These are phyloP conservation scores for Triplophysa yarkandensis DNA, from an alignment of 2,797 vertebrate species.

Conservation along the genomic window DNA sequence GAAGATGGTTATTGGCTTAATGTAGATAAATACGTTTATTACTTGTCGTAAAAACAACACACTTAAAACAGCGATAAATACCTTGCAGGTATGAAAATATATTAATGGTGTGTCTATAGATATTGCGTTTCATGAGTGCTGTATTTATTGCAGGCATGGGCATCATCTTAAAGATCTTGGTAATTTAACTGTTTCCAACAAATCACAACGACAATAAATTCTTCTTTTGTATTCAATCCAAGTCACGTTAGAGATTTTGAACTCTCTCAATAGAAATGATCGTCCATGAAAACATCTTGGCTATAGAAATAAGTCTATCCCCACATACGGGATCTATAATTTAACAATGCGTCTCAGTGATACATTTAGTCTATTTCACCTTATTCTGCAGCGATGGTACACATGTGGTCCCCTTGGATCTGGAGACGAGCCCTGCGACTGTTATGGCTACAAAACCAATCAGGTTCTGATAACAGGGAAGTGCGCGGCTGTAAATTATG, in stretches of 20 bases:
- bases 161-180: not conserved
- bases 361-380: not conserved
- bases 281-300: not conserved
- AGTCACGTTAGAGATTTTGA: not conserved
- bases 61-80: not conserved
- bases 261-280: not conserved
- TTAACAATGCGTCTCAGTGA: not conserved
- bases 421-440: conserved; percentile 14
- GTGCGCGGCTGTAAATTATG: conserved; percentile 34
- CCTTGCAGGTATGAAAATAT: not conserved
- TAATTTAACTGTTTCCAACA: conserved; percentile 1
- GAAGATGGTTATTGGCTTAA: not conserved
- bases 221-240: too few relatives aligned
- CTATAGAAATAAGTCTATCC: conserved; percentile 1
- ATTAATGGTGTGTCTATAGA: not conserved
- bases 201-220: not conserved
- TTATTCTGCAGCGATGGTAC: conserved; percentile 29
- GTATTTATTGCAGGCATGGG: not conserved
- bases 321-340: not conserved
- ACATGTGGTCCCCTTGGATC: conserved; percentile 29
- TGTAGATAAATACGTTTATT: not conserved
- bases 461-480: conserved; percentile 41
- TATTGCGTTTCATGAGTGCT: conserved; percentile 7
- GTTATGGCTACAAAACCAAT: conserved; percentile 37
- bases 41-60: not conserved